phyloP scores from a whole-genome alignment of 2,888 invertebrate species.

The Dryomyza anilis region DNA sequence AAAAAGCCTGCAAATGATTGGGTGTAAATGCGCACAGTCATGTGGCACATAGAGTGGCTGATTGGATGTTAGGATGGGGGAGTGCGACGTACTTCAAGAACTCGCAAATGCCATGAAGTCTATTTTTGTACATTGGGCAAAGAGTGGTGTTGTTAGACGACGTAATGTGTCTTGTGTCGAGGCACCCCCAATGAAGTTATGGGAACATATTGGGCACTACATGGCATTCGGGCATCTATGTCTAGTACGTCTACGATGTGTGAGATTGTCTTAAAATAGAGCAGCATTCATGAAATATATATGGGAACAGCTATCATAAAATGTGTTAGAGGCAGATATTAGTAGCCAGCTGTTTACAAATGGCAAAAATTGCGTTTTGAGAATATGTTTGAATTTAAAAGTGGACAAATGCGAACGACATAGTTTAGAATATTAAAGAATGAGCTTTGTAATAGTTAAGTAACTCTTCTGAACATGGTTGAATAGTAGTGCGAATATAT shows the following conservation, averaged over 20 bases:
- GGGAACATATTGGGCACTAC: too few relatives aligned
- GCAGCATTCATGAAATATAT: neutral
- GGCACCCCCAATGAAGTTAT: conserved; percentile 20
- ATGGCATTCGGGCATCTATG: neutral
- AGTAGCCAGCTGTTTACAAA: neutral
- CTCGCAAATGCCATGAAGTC: conserved; percentile 2
- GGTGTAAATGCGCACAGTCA: too few relatives aligned
- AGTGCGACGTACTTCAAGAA: neutral
- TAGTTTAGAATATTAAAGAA: too few relatives aligned
- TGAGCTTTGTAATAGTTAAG: too few relatives aligned
- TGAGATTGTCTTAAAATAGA: conserved; percentile 17
- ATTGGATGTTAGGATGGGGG: neutral
- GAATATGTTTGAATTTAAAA: too few relatives aligned
- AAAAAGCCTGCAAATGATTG: conserved; percentile 14
- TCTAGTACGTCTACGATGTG: neutral
- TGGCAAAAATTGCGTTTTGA: neutral
- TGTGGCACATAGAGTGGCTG: too few relatives aligned
- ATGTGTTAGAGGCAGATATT: too few relatives aligned
- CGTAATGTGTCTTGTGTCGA: neutral
- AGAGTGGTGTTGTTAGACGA: neutral
- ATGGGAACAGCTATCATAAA: too few relatives aligned
- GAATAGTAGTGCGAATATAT: too few relatives aligned
- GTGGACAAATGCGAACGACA: too few relatives aligned
- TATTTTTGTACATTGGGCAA: neutral
- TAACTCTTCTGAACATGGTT: too few relatives aligned